Percentiles rank a stretch among this genome's conserved stretches.
phyloP scores from a whole-genome alignment of 35 echinoderm and acorn worm genomes.

The Ophiothrix spiculata region DNA sequence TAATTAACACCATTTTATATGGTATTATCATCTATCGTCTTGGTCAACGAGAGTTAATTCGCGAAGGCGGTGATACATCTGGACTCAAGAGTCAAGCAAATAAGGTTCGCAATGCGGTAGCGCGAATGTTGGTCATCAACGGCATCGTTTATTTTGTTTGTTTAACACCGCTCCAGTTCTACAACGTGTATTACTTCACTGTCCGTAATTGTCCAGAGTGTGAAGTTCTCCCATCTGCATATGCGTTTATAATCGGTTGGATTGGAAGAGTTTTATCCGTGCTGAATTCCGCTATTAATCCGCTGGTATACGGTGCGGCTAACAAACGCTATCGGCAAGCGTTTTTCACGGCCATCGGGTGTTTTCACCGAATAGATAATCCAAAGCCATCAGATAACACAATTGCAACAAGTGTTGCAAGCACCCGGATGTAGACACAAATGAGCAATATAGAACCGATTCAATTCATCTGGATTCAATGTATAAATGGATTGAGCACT shows the following conservation, averaged over 20 bases:
- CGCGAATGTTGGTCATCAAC: conserved; percentile 66
- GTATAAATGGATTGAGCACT: too few species aligned
- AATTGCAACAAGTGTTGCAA: too few species aligned
- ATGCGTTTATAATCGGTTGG: not conserved
- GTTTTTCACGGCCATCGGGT: conserved; percentile 23
- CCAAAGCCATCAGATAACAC: too few species aligned
- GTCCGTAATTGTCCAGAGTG: not conserved
- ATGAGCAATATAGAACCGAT: too few species aligned
- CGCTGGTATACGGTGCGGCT: conserved; percentile 39
- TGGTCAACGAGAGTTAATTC: conserved; percentile 1
- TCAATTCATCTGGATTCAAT: too few species aligned
- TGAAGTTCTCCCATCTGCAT: not conserved
- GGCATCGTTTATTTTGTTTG: conserved; percentile 46
- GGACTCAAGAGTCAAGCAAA: too few species aligned
- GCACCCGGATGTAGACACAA: too few species aligned
- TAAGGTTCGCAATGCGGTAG: conserved; percentile 47
- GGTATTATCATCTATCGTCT: conserved; percentile 27
- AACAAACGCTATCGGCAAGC: conserved; percentile 26
- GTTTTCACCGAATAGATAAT: too few species aligned
- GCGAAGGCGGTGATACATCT: not conserved
- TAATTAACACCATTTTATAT: conserved; percentile 34
- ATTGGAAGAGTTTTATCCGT: conserved; percentile 24
- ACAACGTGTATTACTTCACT: not conserved
- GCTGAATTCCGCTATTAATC: conserved; percentile 50
- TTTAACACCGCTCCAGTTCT: conserved; percentile 11